A percentile compares a stretch with the other conserved stretches of the same genome.
Evolutionary conservation across 2,113 vertebrate species (phyloP).

Genomic region (Penelope pileata): DNA sequence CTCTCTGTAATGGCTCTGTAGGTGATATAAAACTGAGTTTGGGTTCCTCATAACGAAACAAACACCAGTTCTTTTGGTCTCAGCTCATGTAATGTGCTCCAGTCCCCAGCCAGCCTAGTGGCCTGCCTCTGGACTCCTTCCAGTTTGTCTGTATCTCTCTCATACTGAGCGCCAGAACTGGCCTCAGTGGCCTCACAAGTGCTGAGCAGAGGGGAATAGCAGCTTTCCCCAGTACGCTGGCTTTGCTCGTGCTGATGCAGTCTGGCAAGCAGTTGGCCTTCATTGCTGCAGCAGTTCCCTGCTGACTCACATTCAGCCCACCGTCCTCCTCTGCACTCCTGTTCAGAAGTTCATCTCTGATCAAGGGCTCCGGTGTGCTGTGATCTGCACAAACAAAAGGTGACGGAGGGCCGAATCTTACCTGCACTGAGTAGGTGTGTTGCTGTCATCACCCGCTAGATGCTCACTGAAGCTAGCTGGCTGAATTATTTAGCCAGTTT

Average conservation of each 20-base stretch:
- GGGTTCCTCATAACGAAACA: not conserved
- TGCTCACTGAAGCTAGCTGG: not conserved
- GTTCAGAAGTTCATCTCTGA: not conserved
- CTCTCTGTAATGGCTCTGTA: not conserved
- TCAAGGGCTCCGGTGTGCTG: not conserved
- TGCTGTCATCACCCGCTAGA: not conserved
- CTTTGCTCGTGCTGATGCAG: not conserved
- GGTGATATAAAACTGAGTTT: not conserved
- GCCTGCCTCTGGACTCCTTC: not conserved
- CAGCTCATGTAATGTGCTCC: not conserved
- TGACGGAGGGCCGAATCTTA: not conserved
- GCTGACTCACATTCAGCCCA: not conserved
- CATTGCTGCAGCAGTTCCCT: not conserved
- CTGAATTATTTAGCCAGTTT: not conserved
- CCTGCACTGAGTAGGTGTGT: not conserved
- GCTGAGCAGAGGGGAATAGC: not conserved
- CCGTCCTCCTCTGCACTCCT: fast-evolving
- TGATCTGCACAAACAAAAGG: not conserved
- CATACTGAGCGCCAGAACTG: not conserved
- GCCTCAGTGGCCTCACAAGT: not conserved
- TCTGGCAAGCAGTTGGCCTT: not conserved
- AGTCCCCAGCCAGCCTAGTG: not conserved
- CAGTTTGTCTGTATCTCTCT: not conserved
- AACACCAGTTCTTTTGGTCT: not conserved
- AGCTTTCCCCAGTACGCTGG: not conserved